phyloP scores from a whole-genome alignment of 2,797 vertebrate species.

The Carapus acus region DNA sequence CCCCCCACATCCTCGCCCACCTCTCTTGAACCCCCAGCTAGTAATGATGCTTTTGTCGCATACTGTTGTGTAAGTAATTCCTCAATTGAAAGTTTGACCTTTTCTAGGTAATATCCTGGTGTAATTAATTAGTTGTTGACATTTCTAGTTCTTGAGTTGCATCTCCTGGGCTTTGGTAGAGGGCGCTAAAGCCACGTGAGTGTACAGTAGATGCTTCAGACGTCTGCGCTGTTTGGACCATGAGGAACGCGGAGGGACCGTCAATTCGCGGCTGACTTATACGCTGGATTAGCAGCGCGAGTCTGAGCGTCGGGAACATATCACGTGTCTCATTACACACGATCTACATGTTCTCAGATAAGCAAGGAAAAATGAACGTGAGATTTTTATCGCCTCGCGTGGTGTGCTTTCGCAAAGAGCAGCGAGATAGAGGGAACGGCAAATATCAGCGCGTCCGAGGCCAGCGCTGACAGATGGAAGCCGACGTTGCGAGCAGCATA shows the following conservation, averaged over 20 bases:
- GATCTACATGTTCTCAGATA: constrained; percentile 34
- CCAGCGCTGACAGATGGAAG: constrained; percentile 31
- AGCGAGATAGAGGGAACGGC: constrained; percentile 8
- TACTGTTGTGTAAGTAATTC: constrained; percentile 16
- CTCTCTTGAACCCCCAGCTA: too few species aligned
- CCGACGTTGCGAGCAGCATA: constrained; percentile 40
- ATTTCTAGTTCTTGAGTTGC: constrained; percentile 50
- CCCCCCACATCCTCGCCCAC: constrained; percentile 19
- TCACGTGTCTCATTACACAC: constrained; percentile 1
- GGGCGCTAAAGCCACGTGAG: constrained; percentile 45
- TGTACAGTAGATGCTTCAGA: constrained; percentile 34
- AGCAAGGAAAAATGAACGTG: constrained; percentile 14
- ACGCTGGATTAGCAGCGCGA: constrained; percentile 27
- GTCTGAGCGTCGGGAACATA: constrained; percentile 6
- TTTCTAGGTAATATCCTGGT: constrained; percentile 38
- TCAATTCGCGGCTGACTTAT: constrained; percentile 22
- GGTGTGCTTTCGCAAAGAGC: constrained; percentile 26
- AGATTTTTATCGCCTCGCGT: constrained; percentile 4
- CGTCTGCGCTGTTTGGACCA: constrained; percentile 12
- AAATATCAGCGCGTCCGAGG: constrained; percentile 38
- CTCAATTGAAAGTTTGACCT: constrained; percentile 51
- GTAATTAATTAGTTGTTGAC: constrained; percentile 65
- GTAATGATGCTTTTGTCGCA: constrained; percentile 1
- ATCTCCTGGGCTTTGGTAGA: constrained; percentile 33
- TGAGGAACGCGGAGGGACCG: constrained; percentile 26